Evolutionary conservation across 2,113 vertebrate genomes (phyloP).

Genomic region (Zosterops pallidus): DNA sequence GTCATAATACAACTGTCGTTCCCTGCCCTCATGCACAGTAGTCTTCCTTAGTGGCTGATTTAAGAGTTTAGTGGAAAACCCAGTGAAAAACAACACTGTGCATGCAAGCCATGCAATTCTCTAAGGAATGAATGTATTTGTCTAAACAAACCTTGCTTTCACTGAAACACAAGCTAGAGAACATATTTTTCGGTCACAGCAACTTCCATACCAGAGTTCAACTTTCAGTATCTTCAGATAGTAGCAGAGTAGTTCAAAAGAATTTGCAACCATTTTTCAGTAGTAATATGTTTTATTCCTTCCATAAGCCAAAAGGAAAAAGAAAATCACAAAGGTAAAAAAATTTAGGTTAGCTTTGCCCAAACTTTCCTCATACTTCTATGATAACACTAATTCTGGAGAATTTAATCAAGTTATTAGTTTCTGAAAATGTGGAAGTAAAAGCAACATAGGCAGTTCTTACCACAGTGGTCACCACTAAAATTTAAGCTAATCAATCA

Average conservation of each 20-base stretch:
- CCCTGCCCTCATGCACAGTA: neutral
- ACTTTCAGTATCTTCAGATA: conserved; percentile 56
- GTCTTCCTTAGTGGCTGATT: neutral
- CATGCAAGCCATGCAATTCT: conserved; percentile 48
- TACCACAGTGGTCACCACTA: neutral
- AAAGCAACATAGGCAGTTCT: neutral
- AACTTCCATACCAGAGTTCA: conserved; percentile 40
- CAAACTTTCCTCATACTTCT: neutral
- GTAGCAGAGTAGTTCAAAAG: conserved; percentile 40
- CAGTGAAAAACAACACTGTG: neutral
- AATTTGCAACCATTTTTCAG: conserved; percentile 45
- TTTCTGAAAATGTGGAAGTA: neutral
- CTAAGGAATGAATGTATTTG: neutral
- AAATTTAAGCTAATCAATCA: neutral
- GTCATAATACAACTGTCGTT: neutral
- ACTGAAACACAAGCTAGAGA: conserved; percentile 48
- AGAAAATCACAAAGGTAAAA: conserved; percentile 17
- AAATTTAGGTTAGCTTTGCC: neutral
- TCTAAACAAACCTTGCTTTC: conserved; percentile 40
- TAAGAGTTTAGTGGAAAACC: conserved; percentile 17
- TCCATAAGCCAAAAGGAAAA: conserved; percentile 19
- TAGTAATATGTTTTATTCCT: conserved; percentile 42
- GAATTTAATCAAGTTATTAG: neutral
- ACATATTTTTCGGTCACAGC: neutral
- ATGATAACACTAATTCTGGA: neutral